Evolutionary conservation across 2,888 invertebrate genomes (phyloP), one percentile per base, ranked within the genome.

Genomic region (Ophioninae sp.): DNA sequence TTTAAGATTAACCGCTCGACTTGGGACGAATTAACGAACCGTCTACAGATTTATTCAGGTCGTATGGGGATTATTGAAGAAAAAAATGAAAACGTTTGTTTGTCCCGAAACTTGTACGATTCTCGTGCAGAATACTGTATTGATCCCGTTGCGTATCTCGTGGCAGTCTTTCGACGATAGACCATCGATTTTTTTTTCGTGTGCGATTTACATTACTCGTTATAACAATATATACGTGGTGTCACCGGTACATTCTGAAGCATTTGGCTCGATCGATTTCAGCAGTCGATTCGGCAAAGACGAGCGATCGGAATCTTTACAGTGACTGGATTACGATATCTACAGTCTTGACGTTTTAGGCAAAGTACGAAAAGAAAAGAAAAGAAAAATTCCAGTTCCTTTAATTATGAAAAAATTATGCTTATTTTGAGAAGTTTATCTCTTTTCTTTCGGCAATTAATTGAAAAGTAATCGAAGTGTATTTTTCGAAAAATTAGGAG

Each of bases 141-240:
- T 91, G 91, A 89, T 91, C 90, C 91, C 90, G 87, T 90, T 88
- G 85, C 88, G 85, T 83, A 83, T 87, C 80, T 88, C 83, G 84
- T 69, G 81, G 85, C 89, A 89, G 88, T 89, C 86, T 88, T 86
- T 69, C 30, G 86, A 84, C 73, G 82, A 85, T 84, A 67, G 69
- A 87, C 87, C 85, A 87, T 41, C 30, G 20, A 37, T 74, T 44
- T 51, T 84, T 79, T 73, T 82, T 82, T 86, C 68, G 74, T 80
- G 69, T 75, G 72, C 74, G 71, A 67, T 75, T 75, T 44, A 63
- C 64, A 69, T 58, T 77, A 77, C 65, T 75, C 69, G 39, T 68
- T 64, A 76, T 61, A 30, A 73, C 59, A 68, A 67, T 64, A 39
- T 75, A 65, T 58, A 65, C 51, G 56, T 44, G 56, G 64, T 64